A percentile compares a stretch with the other conserved stretches of the same genome.
Conservation (phyloP, 2,797 vertebrate genomes). For the Pempheris klunzingeri region DNA sequence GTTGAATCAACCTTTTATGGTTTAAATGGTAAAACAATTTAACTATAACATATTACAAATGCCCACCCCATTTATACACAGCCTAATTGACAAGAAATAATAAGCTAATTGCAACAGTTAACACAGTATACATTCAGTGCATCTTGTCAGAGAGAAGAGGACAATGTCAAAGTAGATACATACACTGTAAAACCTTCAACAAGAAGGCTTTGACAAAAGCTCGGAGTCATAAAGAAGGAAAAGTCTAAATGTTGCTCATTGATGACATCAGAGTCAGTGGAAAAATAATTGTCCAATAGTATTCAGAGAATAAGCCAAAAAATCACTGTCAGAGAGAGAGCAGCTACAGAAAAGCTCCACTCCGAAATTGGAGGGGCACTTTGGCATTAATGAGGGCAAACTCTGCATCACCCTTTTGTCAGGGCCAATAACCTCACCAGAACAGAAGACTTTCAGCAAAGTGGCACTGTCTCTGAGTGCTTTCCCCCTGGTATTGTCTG, state of each 20-base stretch:
- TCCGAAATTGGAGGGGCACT: conserved; percentile 56
- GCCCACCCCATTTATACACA: conserved; percentile 86
- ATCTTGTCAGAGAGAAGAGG: conserved; percentile 70
- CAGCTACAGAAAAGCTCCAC: conserved; percentile 41
- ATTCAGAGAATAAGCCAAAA: conserved; percentile 43
- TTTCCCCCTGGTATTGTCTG: conserved; percentile 80
- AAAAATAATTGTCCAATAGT: conserved; percentile 14
- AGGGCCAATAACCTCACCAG: conserved; percentile 78
- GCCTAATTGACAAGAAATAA: conserved; percentile 70
- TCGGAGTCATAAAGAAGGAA: conserved; percentile 47
- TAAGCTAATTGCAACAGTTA: conserved; percentile 68
- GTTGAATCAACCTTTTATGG: conserved; percentile 91
- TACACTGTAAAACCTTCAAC: conserved; percentile 57
- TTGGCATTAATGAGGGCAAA: conserved; percentile 78
- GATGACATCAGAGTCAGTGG: neutral
- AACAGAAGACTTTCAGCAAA: conserved; percentile 78
- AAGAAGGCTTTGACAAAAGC: conserved; percentile 84
- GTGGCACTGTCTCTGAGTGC: conserved; percentile 72
- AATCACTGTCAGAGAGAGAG: conserved; percentile 35
- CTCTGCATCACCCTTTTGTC: conserved; percentile 80
- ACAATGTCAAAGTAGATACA: conserved; percentile 68
- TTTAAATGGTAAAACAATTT: conserved; percentile 89
- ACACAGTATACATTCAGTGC: conserved; percentile 69
- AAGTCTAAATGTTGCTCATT: neutral
- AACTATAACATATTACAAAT: conserved; percentile 86